phyloP scores from a whole-genome alignment of 2,113 vertebrate genomes.

The Pipra filicauda region DNA sequence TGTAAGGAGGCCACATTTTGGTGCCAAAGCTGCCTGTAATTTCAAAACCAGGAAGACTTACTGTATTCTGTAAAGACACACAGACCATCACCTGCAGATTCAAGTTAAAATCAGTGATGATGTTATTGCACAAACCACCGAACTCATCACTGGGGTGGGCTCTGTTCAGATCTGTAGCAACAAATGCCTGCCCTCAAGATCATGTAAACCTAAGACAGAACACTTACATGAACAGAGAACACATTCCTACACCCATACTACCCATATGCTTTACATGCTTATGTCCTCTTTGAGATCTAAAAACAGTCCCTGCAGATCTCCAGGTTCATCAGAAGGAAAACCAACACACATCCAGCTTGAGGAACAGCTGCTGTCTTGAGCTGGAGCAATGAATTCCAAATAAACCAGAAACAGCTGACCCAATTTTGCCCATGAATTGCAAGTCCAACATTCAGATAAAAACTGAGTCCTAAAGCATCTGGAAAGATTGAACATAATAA shows the following conservation, averaged over 20 bases:
- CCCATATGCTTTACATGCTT: background rate
- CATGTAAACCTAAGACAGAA: background rate
- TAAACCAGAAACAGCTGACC: background rate
- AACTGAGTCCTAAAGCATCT: background rate
- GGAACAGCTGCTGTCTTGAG: background rate
- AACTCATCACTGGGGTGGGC: background rate
- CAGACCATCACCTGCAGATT: background rate
- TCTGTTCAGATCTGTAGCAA: background rate
- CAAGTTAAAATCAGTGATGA: background rate
- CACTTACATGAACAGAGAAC: background rate
- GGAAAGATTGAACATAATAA: background rate
- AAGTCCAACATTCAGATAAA: background rate
- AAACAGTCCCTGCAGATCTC: background rate
- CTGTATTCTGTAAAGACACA: background rate
- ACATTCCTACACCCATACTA: background rate
- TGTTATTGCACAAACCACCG: background rate
- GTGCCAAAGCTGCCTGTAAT: background rate
- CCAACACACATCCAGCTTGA: background rate
- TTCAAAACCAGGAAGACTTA: background rate
- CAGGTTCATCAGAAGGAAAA: background rate
- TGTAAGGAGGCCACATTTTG: background rate
- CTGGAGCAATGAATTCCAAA: background rate
- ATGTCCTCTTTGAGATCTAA: background rate
- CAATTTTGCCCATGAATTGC: background rate
- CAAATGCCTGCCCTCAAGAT: background rate